These are phyloP conservation scores for Lepidochitona cinerea DNA, from an alignment of 2,888 invertebrate genomes.

Conservation along the genomic window DNA sequence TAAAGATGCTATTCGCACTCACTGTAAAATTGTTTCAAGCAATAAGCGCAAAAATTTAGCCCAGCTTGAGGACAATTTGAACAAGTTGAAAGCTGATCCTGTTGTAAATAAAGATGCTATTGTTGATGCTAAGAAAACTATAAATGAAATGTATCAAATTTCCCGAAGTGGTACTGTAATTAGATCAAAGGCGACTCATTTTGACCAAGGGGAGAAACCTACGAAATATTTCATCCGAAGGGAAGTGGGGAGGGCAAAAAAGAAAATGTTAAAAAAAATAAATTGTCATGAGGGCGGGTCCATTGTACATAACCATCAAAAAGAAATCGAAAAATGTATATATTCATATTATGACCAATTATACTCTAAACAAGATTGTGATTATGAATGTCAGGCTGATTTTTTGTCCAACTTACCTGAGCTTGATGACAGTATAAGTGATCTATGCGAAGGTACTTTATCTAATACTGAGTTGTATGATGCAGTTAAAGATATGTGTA, in stretches of 20 bases:
- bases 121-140: not conserved
- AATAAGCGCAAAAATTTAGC: not conserved
- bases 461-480: not conserved
- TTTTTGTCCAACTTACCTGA: too few species aligned
- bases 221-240: not conserved
- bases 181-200: not conserved
- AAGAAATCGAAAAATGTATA: not conserved
- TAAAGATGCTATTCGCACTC: not conserved
- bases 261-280: not conserved
- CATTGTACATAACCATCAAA: not conserved
- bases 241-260: not conserved
- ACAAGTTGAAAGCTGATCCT: not conserved
- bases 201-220: not conserved
- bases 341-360: not conserved
- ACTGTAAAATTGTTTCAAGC: not conserved
- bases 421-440: too few species aligned
- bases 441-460: not conserved
- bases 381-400: not conserved
- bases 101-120: not conserved
- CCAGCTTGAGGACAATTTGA: not conserved
- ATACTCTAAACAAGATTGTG: not conserved
- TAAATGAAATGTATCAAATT: not conserved
- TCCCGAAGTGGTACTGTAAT: not conserved
- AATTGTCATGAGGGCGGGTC: not conserved
- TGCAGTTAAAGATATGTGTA: not conserved